These are phyloP conservation scores for Merluccius polli DNA, from an alignment of 2,797 vertebrate genomes.

Conservation along the genomic window DNA sequence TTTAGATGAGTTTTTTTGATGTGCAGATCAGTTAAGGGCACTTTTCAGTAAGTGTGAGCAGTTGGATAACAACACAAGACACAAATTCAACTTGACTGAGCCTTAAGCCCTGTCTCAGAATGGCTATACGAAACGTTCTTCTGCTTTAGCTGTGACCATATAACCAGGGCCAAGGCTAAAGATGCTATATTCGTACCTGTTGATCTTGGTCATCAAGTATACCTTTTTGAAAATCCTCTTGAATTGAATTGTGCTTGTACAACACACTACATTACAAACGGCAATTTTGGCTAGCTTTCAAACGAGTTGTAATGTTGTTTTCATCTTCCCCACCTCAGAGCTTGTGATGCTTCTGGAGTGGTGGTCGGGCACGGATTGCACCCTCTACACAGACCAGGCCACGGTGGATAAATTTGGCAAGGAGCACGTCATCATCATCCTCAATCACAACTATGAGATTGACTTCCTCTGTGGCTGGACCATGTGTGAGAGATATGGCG, in stretches of 20 bases:
- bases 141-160: background rate
- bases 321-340: conserved; percentile 66
- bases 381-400: conserved; percentile 88
- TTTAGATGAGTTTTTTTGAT: background rate
- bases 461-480: conserved; percentile 99
- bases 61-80: background rate
- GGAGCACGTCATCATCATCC: conserved; percentile 93
- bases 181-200: background rate
- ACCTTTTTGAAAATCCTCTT: background rate
- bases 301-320: background rate
- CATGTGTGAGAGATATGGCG: conserved; percentile 92
- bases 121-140: background rate
- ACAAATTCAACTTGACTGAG: background rate
- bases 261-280: background rate
- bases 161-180: background rate
- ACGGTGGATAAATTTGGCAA: conserved; percentile 87
- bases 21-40: background rate
- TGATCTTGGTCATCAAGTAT: background rate
- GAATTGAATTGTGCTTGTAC: background rate
- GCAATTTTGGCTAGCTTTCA: background rate
- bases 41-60: background rate
- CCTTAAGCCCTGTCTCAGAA: background rate
- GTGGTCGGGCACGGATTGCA: conserved; percentile 97
- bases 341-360: conserved; percentile 98
- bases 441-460: conserved; percentile 99